Base-by-base conservation (phyloP, 2,888 invertebrate species). In the Polydrusus cervinus region DNA sequence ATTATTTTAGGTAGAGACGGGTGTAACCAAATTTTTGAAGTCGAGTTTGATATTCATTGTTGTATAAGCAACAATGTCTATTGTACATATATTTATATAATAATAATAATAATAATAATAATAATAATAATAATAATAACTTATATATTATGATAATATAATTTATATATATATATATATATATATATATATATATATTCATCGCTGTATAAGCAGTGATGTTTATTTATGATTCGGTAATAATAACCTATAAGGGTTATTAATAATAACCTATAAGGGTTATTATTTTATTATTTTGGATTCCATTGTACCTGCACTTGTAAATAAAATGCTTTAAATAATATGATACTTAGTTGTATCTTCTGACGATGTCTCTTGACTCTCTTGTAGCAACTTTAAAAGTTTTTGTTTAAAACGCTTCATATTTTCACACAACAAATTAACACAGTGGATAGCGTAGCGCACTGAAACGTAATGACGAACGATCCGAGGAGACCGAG, bases 401-500 rank as follows among this genome's bases (percentile, higher is more conserved):
- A 40, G 3, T 11, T 40, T 40, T 40, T 40, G 3, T 40, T 40
- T 40, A 40, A 40, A 40, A 40, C 40, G 40, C 40, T 40, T 40
- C 40, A 40, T 40, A 8, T 49, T 40, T 11, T 40, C 7, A 5
- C 25, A 8, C 3, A 3, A 40, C 7, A 40, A 40, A 5, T 40
- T 40, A 40, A 40, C 40, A 40, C 40, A 40, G 40, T 40, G 40
- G 7, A 40, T 40, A 40, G 40, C 40, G 40, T 40, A 40, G 40
- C 40, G 11, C 40, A 40, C 40, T 40, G 40, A 40, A 40, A 40
- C 40, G 49, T 49, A 49, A 49, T 14, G 49, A 49, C 49, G 49
- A 49, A n/a, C 16, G 18, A 7, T 49, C 14, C 49, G 49, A 49
- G 49, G 49, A 49, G 49, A 49, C 14, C 49, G 49, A 49, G 49